These are phyloP conservation scores for Lucifuga dentata DNA, from an alignment of 2,113 vertebrate genomes.

Conservation along the genomic window DNA sequence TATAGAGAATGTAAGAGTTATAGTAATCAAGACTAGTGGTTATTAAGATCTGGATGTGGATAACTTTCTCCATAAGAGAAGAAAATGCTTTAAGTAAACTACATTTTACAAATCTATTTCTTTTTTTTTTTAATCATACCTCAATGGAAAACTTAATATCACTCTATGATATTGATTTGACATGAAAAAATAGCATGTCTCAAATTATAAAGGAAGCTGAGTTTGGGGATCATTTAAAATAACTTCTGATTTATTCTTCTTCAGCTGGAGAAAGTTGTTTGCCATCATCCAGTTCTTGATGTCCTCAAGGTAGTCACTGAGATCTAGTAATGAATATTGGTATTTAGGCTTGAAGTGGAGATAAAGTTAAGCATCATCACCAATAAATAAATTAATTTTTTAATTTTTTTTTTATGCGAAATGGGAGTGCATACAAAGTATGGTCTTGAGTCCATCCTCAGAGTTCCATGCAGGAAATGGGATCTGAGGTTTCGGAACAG, in stretches of 20 bases:
- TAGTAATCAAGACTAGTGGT: too few species aligned
- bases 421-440: neutral
- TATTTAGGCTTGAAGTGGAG: neutral
- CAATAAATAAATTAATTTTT: too few species aligned
- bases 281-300: neutral
- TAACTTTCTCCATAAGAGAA: too few species aligned
- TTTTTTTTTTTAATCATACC: too few species aligned
- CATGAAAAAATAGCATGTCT: too few species aligned
- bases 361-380: neutral
- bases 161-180: too few species aligned
- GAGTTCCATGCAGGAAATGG: conserved; percentile 22
- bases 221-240: neutral
- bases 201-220: too few species aligned
- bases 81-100: too few species aligned
- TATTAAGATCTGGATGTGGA: too few species aligned
- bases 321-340: neutral
- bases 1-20: too few species aligned
- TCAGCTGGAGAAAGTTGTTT: neutral
- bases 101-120: too few species aligned
- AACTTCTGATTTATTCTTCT: neutral
- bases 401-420: neutral
- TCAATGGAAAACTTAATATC: too few species aligned
- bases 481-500: conserved; percentile 19
- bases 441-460: neutral
- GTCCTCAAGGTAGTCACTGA: neutral